A percentile compares a stretch with the other conserved stretches of the same genome.
Conservation (phyloP, 2,113 vertebrate genomes). For the Rhynchopsitta pachyrhyncha region DNA sequence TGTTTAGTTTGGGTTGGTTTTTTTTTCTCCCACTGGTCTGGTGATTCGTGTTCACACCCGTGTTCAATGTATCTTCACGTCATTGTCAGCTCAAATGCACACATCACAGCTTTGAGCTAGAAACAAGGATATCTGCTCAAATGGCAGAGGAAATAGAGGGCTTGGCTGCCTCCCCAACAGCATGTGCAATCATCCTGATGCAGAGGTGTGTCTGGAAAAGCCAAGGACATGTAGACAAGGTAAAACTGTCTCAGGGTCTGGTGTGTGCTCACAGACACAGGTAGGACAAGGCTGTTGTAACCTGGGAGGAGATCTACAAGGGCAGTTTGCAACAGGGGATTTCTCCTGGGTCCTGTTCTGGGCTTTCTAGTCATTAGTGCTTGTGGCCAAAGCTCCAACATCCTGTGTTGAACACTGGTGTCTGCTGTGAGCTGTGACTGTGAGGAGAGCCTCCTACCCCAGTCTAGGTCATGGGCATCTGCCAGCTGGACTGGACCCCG, state of each 20-base stretch:
- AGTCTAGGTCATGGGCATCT: background rate
- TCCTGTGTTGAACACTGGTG: rapidly evolving
- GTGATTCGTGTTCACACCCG: rapidly evolving
- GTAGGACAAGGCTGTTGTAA: background rate
- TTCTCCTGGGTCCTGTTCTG: background rate
- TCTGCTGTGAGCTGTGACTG: background rate
- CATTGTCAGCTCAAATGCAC: rapidly evolving
- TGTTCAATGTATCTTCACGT: background rate
- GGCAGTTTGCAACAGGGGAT: background rate
- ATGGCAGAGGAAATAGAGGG: background rate
- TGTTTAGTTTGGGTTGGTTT: background rate
- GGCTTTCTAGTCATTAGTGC: background rate
- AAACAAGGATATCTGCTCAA: background rate
- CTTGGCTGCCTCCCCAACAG: background rate
- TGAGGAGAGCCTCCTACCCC: background rate
- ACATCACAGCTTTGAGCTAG: background rate
- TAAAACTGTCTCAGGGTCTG: background rate
- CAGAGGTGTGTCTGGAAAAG: background rate
- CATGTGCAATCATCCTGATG: background rate
- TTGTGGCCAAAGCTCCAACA: background rate
- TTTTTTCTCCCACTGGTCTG: background rate
- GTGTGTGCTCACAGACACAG: background rate
- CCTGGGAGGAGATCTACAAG: background rate
- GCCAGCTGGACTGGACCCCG: background rate
- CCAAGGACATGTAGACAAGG: background rate